phyloP scores from a whole-genome alignment of 2,888 invertebrate species.

The Sinotaia quadrata region DNA sequence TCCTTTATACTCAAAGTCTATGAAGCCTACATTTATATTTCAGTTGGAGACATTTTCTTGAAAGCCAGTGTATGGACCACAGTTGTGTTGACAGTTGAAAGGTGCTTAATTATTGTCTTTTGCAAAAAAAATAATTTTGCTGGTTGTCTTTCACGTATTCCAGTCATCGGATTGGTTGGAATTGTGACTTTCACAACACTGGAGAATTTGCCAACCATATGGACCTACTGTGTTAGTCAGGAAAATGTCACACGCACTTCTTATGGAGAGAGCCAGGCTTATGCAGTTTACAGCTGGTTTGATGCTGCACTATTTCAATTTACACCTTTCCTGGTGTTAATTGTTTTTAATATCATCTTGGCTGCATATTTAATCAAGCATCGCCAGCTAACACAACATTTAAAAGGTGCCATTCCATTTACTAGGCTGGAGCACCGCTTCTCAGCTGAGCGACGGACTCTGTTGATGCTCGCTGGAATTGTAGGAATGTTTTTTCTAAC shows the following conservation, averaged over 20 bases:
- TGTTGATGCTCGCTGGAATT: conserved; percentile 31
- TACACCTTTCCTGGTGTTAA: conserved; percentile 28
- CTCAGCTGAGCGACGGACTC: conserved; percentile 17
- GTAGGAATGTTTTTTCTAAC: conserved; percentile 30
- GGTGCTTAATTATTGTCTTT: conserved; percentile 29
- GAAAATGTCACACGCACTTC: conserved; percentile 10
- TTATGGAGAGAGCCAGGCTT: conserved; percentile 11
- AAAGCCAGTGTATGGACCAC: conserved; percentile 36
- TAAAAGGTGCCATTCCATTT: neutral
- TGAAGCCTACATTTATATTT: conserved; percentile 32
- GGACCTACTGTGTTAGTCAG: conserved; percentile 13
- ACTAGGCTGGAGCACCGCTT: neutral
- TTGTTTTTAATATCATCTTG: conserved; percentile 31
- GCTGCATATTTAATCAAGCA: conserved; percentile 23
- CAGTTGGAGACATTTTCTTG: conserved; percentile 34
- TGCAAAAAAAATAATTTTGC: neutral
- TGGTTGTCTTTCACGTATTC: neutral
- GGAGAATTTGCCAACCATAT: conserved; percentile 36
- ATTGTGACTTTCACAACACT: conserved; percentile 15
- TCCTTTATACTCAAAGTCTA: conserved; percentile 14
- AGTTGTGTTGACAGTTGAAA: conserved; percentile 29
- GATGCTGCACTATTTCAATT: conserved; percentile 32
- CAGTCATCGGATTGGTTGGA: neutral
- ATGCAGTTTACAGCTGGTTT: conserved; percentile 28
- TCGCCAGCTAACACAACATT: neutral